phyloP scores from a whole-genome alignment of 2,797 vertebrate species.

The Pogonophryne albipinna region DNA sequence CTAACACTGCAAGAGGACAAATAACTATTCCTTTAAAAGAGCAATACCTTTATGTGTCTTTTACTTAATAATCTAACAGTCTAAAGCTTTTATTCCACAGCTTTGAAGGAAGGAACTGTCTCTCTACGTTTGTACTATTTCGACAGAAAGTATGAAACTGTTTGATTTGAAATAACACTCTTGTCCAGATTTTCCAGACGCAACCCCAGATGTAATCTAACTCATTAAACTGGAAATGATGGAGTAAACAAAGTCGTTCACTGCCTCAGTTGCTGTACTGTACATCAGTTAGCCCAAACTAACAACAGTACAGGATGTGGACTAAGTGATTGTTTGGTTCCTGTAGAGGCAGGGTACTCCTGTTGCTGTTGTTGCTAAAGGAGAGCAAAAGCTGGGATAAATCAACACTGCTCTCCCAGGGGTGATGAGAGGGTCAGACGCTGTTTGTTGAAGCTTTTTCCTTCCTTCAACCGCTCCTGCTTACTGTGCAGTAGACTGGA shows the following conservation, averaged over 20 bases:
- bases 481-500: slow-evolving; percentile 26
- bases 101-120: neutral
- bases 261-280: neutral
- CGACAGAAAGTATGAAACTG: neutral
- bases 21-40: neutral
- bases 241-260: neutral
- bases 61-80: neutral
- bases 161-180: too few species aligned
- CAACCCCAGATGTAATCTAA: too few species aligned
- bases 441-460: slow-evolving; percentile 66
- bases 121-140: neutral
- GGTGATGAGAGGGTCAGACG: slow-evolving; percentile 35
- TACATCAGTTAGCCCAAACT: slow-evolving; percentile 5
- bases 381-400: slow-evolving; percentile 42
- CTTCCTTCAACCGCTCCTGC: slow-evolving; percentile 60
- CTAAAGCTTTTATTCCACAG: neutral
- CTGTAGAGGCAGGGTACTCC: slow-evolving; percentile 24
- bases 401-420: slow-evolving; percentile 50
- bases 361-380: slow-evolving; percentile 37
- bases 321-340: slow-evolving; percentile 40
- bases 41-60: neutral
- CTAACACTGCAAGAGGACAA: neutral
- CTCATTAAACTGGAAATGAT: too few species aligned
- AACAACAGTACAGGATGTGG: slow-evolving; percentile 35
- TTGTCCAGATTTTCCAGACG: too few species aligned